Evolutionary conservation across 2,888 invertebrate species (phyloP), one percentile per base, ranked within the genome.

Genomic region (Cylindroiulus punctatus): DNA sequence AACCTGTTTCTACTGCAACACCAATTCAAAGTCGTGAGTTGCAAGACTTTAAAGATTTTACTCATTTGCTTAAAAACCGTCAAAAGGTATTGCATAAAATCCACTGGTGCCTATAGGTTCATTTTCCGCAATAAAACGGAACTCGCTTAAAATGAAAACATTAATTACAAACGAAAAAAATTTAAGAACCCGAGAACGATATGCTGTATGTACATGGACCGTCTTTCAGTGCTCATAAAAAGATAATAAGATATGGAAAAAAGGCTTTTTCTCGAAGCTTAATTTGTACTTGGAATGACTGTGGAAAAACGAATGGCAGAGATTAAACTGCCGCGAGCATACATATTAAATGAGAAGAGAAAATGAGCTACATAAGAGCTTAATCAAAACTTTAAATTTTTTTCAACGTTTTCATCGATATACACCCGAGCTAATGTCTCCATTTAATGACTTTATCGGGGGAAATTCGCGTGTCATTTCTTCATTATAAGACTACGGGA

Each of bases 261-360:
- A 26, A 65, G 14, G 12, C 7, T n/a, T 7, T 65, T 65, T 65
- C 52, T 65, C 65, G 4, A 26, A 26, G 4, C 65, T 65, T 65
- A 65, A 65, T 65, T 65, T 65, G 65, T 22, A 26, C 10, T 22
- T 26, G 5, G 26, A 65, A 26, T n/a, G 26, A 65, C 10, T 65
- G 65, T 26, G 26, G 65, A 65, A 19, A 65, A 65, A 65, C 65
- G 65, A 65, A 65, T 65, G 26, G 7, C 17, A 65, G 22, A 65
- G 26, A 65, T 65, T 65, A 65, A 65, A 65, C 8, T 65, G 65
- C 65, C 65, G 22, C 65, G 8, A 65, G 65, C 65, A 26, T 65
- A 65, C 65, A 65, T 65, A 65, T 65, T 65, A 65, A 65, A 65
- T 65, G 65, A 65, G 65, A 65, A 26, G 65, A 65, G 65, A 65